Evolutionary conservation across 2,797 vertebrate genomes (phyloP).

Genomic region (Yasuhikotakia modesta): DNA sequence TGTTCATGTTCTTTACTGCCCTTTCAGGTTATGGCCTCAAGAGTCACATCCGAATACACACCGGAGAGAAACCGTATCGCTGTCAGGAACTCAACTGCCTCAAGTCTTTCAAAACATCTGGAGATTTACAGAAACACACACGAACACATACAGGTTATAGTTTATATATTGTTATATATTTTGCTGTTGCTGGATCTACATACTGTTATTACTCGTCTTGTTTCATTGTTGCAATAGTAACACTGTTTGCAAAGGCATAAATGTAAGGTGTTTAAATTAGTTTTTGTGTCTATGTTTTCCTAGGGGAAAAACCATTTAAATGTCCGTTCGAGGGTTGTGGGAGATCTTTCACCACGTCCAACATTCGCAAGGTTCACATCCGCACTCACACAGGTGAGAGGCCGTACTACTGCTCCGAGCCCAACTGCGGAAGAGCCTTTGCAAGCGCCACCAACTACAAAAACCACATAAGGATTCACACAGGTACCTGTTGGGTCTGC

Average conservation of each 20-base stretch:
- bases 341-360: conserved; percentile 97
- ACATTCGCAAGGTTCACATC: conserved; percentile 98
- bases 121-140: conserved; percentile 97
- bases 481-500: conserved; percentile 74
- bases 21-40: conserved; percentile 91
- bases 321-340: conserved; percentile 97
- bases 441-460: conserved; percentile 98
- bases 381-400: conserved; percentile 98
- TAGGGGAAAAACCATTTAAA: conserved; percentile 97
- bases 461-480: conserved; percentile 99
- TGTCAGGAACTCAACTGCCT: conserved; percentile 96
- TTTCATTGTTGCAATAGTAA: too few species aligned
- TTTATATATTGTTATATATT: too few species aligned
- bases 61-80: conserved; percentile 96
- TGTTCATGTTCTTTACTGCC: conserved; percentile 13
- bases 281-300: conserved; percentile 49
- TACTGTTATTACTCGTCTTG: too few species aligned
- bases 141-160: conserved; percentile 93
- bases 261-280: too few species aligned
- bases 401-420: conserved; percentile 97
- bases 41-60: conserved; percentile 96
- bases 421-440: conserved; percentile 95
- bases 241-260: too few species aligned
- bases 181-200: not conserved
- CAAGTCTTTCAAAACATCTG: conserved; percentile 98